Evolutionary conservation across 2,888 invertebrate genomes (phyloP).

Genomic region (Amphimallon solstitiale): DNA sequence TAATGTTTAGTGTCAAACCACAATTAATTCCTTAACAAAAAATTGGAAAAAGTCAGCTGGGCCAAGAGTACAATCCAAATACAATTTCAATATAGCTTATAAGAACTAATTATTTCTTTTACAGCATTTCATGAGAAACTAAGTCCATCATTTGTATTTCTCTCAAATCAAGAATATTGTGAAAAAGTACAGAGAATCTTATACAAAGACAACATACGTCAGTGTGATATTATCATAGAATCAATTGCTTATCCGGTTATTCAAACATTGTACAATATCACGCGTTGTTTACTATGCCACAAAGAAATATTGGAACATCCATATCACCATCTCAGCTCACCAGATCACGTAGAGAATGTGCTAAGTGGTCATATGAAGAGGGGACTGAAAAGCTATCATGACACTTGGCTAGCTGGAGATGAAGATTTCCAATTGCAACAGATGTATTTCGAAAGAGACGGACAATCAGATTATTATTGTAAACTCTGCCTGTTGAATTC

Average conservation of each 20-base stretch:
- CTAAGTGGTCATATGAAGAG: not conserved
- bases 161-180: slow-evolving; percentile 1
- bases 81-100: no score
- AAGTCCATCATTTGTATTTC: slow-evolving; percentile 1
- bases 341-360: not conserved
- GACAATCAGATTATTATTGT: slow-evolving; percentile 5
- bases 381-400: slow-evolving; percentile 22
- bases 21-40: no score
- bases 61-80: no score
- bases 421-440: slow-evolving; percentile 18
- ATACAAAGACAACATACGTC: slow-evolving; percentile 21
- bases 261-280: slow-evolving; percentile 3
- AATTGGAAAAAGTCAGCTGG: no score
- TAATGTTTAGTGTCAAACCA: no score
- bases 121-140: not conserved
- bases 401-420: slow-evolving; percentile 20
- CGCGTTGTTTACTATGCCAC: slow-evolving; percentile 21
- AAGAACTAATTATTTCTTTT: not conserved
- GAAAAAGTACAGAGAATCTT: not conserved
- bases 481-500: slow-evolving; percentile 6
- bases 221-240: slow-evolving; percentile 14
- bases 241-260: slow-evolving; percentile 22
- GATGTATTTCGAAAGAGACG: slow-evolving; percentile 19
- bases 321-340: slow-evolving; percentile 7
- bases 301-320: not conserved